Evolutionary conservation across 1,140 invertebrate genomes (phyloP).

Genomic region (Leguminivora glycinivorella): DNA sequence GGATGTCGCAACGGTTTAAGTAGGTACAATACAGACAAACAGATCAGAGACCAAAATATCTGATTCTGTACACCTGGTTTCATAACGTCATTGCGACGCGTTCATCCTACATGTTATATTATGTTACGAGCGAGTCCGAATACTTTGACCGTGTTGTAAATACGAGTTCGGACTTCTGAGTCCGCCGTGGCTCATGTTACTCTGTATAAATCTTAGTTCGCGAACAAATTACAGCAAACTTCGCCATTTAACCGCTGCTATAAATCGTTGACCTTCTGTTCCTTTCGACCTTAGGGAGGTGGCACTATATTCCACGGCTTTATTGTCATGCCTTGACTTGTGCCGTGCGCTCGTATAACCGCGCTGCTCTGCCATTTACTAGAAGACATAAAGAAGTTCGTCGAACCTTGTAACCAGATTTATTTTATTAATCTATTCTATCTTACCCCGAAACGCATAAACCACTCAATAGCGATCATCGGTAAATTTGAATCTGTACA

Average conservation of each 20-base stretch:
- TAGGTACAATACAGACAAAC: too few relatives aligned
- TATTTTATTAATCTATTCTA: slow-evolving; percentile 18
- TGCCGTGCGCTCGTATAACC: slow-evolving; percentile 42
- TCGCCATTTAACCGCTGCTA: slow-evolving; percentile 7
- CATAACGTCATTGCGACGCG: not conserved
- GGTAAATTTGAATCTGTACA: not conserved
- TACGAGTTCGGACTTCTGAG: not conserved
- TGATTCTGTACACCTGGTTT: not conserved
- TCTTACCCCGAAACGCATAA: not conserved
- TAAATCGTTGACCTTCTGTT: slow-evolving; percentile 29
- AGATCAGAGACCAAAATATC: not conserved
- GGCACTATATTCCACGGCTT: slow-evolving; percentile 32
- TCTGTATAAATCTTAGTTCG: slow-evolving; percentile 20
- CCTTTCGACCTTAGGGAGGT: slow-evolving; percentile 29
- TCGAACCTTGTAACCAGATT: slow-evolving; percentile 39
- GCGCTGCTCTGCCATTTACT: slow-evolving; percentile 35
- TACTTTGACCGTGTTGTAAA: slow-evolving; percentile 4
- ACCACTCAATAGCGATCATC: not conserved
- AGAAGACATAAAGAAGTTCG: slow-evolving; percentile 35
- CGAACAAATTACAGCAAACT: slow-evolving; percentile 1
- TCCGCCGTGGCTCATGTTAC: not conserved
- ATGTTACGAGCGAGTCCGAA: not conserved
- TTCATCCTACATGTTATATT: not conserved
- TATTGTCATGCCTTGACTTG: slow-evolving; percentile 36
- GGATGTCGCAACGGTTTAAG: too few relatives aligned